Base-by-base conservation (phyloP, 2,797 vertebrate genomes). In the Orientallactaga sibirica region DNA sequence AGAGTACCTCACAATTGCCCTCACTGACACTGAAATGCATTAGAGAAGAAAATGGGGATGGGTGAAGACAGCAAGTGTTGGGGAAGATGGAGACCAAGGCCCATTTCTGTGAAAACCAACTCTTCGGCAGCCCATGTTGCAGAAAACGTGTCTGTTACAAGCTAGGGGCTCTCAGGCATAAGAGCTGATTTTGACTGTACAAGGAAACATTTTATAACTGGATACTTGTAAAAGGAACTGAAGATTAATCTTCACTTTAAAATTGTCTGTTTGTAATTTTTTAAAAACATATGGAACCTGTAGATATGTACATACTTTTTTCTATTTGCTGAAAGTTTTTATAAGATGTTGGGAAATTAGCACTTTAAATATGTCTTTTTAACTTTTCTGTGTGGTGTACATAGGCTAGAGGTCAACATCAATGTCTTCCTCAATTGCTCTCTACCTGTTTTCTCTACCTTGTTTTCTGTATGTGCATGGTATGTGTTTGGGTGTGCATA, bases 241-340 rank as follows among this genome's bases (percentile, higher is more conserved):
- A 91, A 88, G 24, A n/a, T 16, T 80, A 70, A 58, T 82, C 74
- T 94, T 80, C 90, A 41, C 58, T 83, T 95, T 86, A 78, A 92
- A 94, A 81, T 52, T 27, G 66, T 62, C 55, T 82, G 61, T 75
- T 88, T 62, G 6, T 76, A 67, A 92, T 83, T 95, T 92, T 83
- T 48, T 48, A 6, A 80, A 89, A 89, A 76, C 58, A 10, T 25
- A 86, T 18, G 4, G 58, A 78, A 10, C 15, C 7, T 67, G 3
- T 76, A 27, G 58, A 3, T 85, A 2, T 83, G 37, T 61, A 25
- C 76, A 67, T 55, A 75, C 24, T 83, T 78, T 77, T 61, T 81
- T 74, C 29, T 78, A 19, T 81, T 71, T 91, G 48, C 70, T 88
- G 25, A 88, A 86, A 78, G 18, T 20, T 86, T 95, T 88, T 19